Evolutionary conservation across 2,888 invertebrate genomes (phyloP).

Genomic region (Priocnemis perturbator): DNA sequence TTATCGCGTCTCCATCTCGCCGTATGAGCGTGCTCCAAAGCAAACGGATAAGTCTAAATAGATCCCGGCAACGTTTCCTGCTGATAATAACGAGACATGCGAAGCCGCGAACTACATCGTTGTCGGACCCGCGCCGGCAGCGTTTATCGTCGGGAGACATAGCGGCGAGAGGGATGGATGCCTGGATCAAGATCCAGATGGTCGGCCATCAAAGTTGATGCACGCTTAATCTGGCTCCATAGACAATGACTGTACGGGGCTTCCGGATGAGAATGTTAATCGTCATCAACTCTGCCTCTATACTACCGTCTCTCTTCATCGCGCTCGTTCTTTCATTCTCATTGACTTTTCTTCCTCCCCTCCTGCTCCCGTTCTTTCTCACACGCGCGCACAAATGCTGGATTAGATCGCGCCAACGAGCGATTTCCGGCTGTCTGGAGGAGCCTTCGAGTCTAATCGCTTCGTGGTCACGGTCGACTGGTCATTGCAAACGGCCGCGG

Average conservation of each 20-base stretch:
- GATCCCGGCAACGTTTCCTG: no score
- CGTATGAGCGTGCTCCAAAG: not conserved
- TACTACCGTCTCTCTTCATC: slow-evolving; percentile 30
- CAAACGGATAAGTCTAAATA: no score
- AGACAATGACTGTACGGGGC: not conserved
- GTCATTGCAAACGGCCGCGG: slow-evolving; percentile 28
- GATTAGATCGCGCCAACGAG: slow-evolving; percentile 45
- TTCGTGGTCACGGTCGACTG: slow-evolving; percentile 38
- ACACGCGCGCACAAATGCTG: slow-evolving; percentile 6
- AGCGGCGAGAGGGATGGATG: no score
- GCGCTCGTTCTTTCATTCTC: not conserved
- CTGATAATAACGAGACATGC: no score
- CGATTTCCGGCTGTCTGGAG: slow-evolving; percentile 41
- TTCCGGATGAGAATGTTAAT: slow-evolving; percentile 24
- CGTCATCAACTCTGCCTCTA: slow-evolving; percentile 7
- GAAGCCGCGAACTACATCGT: no score
- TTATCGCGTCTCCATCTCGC: slow-evolving; percentile 33
- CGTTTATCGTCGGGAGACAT: no score
- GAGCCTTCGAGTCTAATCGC: slow-evolving; percentile 42
- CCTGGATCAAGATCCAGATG: no score
- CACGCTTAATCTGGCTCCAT: not conserved
- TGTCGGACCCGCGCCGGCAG: no score
- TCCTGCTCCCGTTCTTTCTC: slow-evolving; percentile 4
- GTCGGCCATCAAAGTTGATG: no score
- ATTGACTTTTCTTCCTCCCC: slow-evolving; percentile 21